Conservation (phyloP, 2,797 vertebrate genomes). For the Oryzias dopingdopingensis region DNA sequence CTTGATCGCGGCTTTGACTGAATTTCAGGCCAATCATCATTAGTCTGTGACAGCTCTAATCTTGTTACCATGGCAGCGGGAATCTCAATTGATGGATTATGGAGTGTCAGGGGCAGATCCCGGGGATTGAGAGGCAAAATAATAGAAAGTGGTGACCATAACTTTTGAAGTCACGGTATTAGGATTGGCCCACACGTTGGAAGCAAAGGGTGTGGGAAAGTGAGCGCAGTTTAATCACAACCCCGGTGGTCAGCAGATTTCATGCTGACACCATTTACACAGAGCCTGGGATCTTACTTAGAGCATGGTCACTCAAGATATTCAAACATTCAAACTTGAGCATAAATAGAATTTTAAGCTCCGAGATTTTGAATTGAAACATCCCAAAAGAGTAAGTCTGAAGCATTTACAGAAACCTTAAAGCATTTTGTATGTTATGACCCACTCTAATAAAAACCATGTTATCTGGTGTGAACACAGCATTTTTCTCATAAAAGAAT, state of each 20-base stretch:
- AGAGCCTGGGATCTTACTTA: conserved; percentile 16
- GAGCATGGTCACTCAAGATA: not conserved
- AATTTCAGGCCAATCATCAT: conserved; percentile 70
- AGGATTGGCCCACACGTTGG: conserved; percentile 56
- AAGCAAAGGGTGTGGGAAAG: conserved; percentile 58
- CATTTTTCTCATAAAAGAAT: too few relatives aligned
- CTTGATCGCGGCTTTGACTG: conserved; percentile 32
- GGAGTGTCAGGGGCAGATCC: conserved; percentile 35
- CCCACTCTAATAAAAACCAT: too few relatives aligned
- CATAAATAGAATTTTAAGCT: too few relatives aligned
- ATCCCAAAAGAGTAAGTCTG: too few relatives aligned
- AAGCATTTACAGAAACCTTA: too few relatives aligned
- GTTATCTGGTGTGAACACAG: too few relatives aligned
- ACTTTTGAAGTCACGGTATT: conserved; percentile 67
- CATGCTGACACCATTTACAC: conserved; percentile 29
- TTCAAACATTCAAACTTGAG: too few relatives aligned
- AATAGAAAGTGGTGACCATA: conserved; percentile 52
- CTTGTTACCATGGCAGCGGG: conserved; percentile 59
- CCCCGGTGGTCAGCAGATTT: conserved; percentile 61
- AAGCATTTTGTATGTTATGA: too few relatives aligned
- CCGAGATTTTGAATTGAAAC: too few relatives aligned
- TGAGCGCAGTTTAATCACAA: conserved; percentile 39
- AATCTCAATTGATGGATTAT: conserved; percentile 67
- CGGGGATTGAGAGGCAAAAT: conserved; percentile 56
- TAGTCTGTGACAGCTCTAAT: conserved; percentile 71